phyloP scores from a whole-genome alignment of 2,797 vertebrate genomes.

The Crax fasciolata region DNA sequence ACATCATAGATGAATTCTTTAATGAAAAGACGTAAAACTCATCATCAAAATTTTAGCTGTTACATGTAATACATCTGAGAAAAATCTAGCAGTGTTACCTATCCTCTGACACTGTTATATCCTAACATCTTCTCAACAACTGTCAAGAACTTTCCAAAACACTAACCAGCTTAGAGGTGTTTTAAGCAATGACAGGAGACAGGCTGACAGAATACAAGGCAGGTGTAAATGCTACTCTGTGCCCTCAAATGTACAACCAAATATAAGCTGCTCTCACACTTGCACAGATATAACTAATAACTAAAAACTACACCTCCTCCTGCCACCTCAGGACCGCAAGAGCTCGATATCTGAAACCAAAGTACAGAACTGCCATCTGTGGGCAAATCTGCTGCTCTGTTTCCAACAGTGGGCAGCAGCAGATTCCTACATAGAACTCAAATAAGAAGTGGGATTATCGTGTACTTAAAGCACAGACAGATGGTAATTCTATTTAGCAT shows the following conservation, averaged over 20 bases:
- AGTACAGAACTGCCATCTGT: fast-evolving
- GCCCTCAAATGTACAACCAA: background rate
- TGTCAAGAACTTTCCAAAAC: background rate
- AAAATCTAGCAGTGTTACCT: background rate
- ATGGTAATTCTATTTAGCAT: background rate
- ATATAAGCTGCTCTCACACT: background rate
- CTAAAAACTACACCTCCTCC: background rate
- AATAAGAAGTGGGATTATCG: background rate
- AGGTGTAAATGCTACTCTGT: background rate
- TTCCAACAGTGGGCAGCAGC: background rate
- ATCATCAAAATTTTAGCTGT: background rate
- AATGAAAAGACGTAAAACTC: background rate
- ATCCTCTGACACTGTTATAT: background rate
- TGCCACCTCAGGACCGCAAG: background rate
- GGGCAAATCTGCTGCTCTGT: background rate
- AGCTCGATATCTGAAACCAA: background rate
- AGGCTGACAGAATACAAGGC: fast-evolving
- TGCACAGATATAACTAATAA: background rate
- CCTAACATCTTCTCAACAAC: background rate
- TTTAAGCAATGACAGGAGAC: background rate
- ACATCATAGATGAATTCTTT: background rate
- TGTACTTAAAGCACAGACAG: background rate
- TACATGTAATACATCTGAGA: background rate
- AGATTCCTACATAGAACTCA: background rate
- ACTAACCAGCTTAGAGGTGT: background rate